Evolutionary conservation across 2,888 invertebrate genomes (phyloP), one percentile per base, ranked within the genome.

Genomic region (Sthenelais limicola): DNA sequence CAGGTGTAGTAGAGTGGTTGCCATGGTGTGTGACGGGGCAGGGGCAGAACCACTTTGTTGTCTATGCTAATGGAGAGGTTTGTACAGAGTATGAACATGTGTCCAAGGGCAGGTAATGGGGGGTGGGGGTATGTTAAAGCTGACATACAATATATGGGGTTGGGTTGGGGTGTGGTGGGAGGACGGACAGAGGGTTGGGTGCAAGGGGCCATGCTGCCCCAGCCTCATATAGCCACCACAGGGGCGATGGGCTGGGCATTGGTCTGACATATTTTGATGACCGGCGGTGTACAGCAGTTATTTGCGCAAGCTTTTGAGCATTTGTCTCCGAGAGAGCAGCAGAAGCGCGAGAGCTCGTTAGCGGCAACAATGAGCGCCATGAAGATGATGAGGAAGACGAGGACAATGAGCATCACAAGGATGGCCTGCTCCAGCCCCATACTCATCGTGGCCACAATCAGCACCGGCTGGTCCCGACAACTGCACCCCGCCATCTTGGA

Each of bases 341-440:
- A 35, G 2, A 35, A 12, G 33, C 24, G 1, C 21, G 18, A 24
- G 38, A 62, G 62, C 38, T 62, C 62, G 38, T 62, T 62, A 26
- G 38, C 38, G 3, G 62, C 62, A 4, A 62, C 62, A 18, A 43
- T 43, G 4, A 62, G 26, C 1, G 62, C 62, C 62, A 62, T 62
- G 62, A 62, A 62, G 62, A 62, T 43, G 38, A 43, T 62, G 62
- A 62, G 24, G 15, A 62, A 62, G 62, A 62, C 62, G 62, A 62
- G 62, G 38, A 62, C 43, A 24, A 62, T 21, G 21, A 62, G 62
- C 62, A 62, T 62, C 38, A 62, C 62, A 26, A 62, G 62, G 38
- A 62, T 62, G 62, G 62, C 62, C 62, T 62, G 62, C 62, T 62
- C 62, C 24, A 62, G 62, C 21, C 43, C 35, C 62, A 62, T 62